Evolutionary conservation across 2,888 invertebrate genomes (phyloP), one percentile per base, ranked within the genome.

Genomic region (Lithophane leautieri): DNA sequence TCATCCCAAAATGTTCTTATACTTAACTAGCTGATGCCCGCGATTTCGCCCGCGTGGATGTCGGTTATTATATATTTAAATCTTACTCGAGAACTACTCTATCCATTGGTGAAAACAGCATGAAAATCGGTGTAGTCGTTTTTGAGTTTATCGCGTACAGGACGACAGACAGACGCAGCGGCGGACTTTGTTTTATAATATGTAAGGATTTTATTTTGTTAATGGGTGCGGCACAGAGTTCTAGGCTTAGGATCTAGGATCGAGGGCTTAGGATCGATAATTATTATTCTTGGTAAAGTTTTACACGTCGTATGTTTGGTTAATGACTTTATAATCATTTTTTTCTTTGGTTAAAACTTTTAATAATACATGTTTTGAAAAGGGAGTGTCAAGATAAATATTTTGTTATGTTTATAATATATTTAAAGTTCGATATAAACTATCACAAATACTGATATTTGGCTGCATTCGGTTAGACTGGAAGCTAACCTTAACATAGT

Each of bases 191-290:
- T n/a, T n/a, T n/a, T n/a, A n/a, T n/a, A n/a, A n/a, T n/a, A n/a
- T n/a, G n/a, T n/a, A n/a, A n/a, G n/a, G n/a, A 28, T 28, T 50
- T 70, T 19, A 22, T 56, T 70, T 62, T 56, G 19, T 62, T 34
- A 12, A 54, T 19, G 12, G 7, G 19, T 19, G 25, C 12, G 19
- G 9, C n/a, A 54, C 19, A n/a, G 50, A 54, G 12, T 42, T 34
- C 6, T 34, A n/a, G 14, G n/a, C 47, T 47, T 22, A 19, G 4
- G n/a, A n/a, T n/a, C n/a, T n/a, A n/a, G n/a, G n/a, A n/a, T n/a
- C n/a, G n/a, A n/a, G n/a, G n/a, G n/a, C n/a, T n/a, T n/a, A n/a
- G 25, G 28, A 28, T 11, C 14, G 11, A 28, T 52, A 16, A 42
- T 1, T 58, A 4, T 34, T 14, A 58, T 52, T n/a, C 42, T 52